Base-by-base conservation (phyloP, 2,797 vertebrate genomes). In the Linurgus olivaceus region DNA sequence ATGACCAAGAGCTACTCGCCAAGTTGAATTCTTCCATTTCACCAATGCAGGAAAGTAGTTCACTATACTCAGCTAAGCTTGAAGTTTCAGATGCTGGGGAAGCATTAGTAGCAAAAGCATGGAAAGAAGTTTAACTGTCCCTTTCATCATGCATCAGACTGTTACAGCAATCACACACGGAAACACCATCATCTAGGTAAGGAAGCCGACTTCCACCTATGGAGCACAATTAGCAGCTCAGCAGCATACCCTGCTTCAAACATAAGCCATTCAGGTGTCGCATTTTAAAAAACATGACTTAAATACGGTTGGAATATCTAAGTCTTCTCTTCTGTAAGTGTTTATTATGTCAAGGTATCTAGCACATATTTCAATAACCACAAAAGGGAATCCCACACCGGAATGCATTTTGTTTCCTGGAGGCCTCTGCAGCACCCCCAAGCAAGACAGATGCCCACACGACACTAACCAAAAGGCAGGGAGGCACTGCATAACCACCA, bases 271-370 rank as follows among this genome's bases (percentile, higher is more conserved):
- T 93, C 79, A 67, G 94, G 72, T 57, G 67, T 82, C 61, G 10
- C 48, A 21, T 61, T 73, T 83, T 86, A 93, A 88, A 48, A 77
- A 87, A 57, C 5, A 6, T 6, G 72, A 94, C 90, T 97, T 97
- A 86, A 93, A 95, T 48, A 95, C 4, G 31, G 51, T 47, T 93
- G 93, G 80, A 93, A 79, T 67, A 94, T 59, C 95, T 95, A 96
- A 92, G 51, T 82, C 94, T 91, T 90, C 72, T 93, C 50, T 68
- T 92, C 82, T 65, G 88, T 44, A 85, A 95, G 67, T 75, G 93
- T 94, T 96, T 94, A 88, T 95, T 73, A 65, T 70, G 86, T 66
- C 79, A 90, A 90, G 37, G 81, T 51, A 95, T 28, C 80, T 91
- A 92, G 67, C n/a, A 1, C 12, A 5, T 20, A 86, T 23, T 92